Percentiles rank a stretch among this genome's conserved stretches.
Conservation (phyloP, 2,113 vertebrate species). For the human (Homo sapiens) region GRCh38 chr3:78501-79000, state of each 20-base stretch:
- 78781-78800: background rate
- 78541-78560: background rate
- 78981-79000: background rate
- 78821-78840: background rate
- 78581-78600: background rate
- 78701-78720: background rate
- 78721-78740: background rate
- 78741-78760: background rate
- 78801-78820: background rate
- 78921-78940: background rate
- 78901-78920: fast-evolving
- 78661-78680: background rate
- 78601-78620: background rate
- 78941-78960: background rate
- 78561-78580: background rate
- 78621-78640: background rate
- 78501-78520: background rate
- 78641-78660: background rate
- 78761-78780: background rate
- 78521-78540: background rate
- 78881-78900: no score
- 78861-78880: background rate
- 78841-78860: background rate
- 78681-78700: background rate
- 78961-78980: background rate